A percentile compares a stretch with the other conserved stretches of the same genome.
phyloP scores from a whole-genome alignment of 2,797 vertebrate genomes.

The Anomalospiza imberbis region DNA sequence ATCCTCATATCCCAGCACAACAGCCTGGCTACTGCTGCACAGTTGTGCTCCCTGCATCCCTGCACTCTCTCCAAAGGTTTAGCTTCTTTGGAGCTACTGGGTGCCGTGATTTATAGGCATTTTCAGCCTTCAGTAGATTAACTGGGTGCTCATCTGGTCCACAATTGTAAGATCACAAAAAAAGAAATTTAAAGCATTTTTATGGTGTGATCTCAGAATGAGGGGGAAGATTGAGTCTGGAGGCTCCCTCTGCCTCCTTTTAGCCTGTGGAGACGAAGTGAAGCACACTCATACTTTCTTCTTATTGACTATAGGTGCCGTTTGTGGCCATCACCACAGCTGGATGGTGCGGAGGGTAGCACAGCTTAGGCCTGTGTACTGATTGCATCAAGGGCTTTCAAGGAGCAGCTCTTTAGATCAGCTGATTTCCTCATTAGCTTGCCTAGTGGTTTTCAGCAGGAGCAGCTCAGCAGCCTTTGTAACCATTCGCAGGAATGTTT shows the following conservation, averaged over 20 bases:
- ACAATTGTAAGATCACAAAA: neutral
- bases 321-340: neutral
- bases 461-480: neutral
- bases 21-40: neutral
- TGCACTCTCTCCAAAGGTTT: neutral
- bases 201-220: neutral
- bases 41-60: neutral
- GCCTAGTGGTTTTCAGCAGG: neutral
- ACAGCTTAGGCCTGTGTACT: neutral
- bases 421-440: neutral
- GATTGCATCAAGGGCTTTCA: neutral
- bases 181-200: neutral
- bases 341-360: neutral
- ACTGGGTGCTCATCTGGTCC: neutral
- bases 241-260: neutral
- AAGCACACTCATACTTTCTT: neutral
- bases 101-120: neutral
- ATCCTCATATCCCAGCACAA: neutral
- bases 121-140: neutral
- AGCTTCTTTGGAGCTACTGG: neutral
- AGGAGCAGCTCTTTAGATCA: neutral
- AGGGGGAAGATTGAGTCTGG: neutral
- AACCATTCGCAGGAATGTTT: neutral
- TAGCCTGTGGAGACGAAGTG: neutral
- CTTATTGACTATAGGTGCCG: neutral